These are phyloP conservation scores for Anguilla pacifica DNA, from an alignment of 2,797 vertebrate species.

Conservation along the genomic window DNA sequence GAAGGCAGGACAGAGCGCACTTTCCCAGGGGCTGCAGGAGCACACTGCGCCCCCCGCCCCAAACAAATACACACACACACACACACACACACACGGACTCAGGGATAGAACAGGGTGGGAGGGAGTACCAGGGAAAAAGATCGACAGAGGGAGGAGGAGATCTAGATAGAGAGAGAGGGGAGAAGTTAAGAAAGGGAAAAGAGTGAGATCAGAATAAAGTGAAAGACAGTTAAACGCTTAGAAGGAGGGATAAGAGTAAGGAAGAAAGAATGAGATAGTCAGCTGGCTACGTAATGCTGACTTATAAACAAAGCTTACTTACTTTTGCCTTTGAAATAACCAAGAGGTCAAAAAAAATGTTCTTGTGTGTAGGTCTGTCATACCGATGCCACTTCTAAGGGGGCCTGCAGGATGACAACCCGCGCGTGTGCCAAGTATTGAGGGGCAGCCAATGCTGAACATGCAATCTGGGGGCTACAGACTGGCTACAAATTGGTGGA, in stretches of 20 bases:
- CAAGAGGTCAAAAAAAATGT: not conserved
- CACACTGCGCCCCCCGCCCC: not conserved
- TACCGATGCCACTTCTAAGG: not conserved
- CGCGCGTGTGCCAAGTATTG: not conserved
- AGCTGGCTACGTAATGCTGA: not conserved
- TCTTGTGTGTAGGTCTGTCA: not conserved
- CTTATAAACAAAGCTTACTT: not conserved
- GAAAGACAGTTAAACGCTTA: not conserved
- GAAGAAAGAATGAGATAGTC: not conserved
- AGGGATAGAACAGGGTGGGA: not conserved
- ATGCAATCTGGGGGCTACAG: not conserved
- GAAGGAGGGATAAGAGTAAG: not conserved
- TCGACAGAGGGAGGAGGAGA: not conserved
- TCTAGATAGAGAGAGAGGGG: not conserved
- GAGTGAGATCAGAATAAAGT: not conserved
- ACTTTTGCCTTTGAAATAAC: not conserved
- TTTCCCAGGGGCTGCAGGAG: not conserved
- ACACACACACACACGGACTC: not conserved
- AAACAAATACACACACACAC: not conserved
- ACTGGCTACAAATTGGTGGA: not conserved
- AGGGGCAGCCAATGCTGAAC: not conserved
- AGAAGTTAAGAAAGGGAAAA: not conserved
- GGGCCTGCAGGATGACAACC: not conserved
- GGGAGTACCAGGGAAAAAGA: not conserved
- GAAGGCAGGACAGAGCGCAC: slow-evolving; percentile 39